Conservation (phyloP, 2,797 vertebrate species). For the Pyrocephalus nanus region DNA sequence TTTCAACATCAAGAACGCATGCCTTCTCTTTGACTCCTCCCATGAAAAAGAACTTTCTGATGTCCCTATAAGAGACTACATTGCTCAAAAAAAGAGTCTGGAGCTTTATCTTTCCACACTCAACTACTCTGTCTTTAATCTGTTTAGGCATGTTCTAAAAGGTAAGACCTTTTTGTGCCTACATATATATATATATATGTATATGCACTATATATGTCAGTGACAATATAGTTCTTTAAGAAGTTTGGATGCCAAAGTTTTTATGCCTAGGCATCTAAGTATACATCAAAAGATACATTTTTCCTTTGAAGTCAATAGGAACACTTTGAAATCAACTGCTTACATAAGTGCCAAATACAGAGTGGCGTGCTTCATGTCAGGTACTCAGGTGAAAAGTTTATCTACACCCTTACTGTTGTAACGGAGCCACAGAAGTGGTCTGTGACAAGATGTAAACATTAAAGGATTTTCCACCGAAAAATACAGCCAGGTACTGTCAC, state of each 20-base stretch:
- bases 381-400: constrained; percentile 11
- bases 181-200: background rate
- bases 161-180: background rate
- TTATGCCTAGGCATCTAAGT: background rate
- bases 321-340: constrained; percentile 1
- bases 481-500: background rate
- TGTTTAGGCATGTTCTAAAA: background rate
- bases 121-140: background rate
- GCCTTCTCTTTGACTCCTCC: background rate
- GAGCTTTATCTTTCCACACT: background rate
- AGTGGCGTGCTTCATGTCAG: accelerated
- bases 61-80: background rate
- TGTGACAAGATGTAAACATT: background rate
- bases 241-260: background rate
- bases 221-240: background rate
- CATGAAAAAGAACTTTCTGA: background rate
- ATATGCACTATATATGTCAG: background rate
- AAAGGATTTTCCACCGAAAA: background rate
- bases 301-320: constrained; percentile 3
- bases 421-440: background rate
- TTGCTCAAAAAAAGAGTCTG: background rate
- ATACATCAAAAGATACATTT: constrained; percentile 18
- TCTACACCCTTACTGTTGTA: background rate
- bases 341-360: background rate
- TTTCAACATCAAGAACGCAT: background rate